Base-by-base conservation (phyloP, 2,888 invertebrate genomes). In the Orthosia incerta region DNA sequence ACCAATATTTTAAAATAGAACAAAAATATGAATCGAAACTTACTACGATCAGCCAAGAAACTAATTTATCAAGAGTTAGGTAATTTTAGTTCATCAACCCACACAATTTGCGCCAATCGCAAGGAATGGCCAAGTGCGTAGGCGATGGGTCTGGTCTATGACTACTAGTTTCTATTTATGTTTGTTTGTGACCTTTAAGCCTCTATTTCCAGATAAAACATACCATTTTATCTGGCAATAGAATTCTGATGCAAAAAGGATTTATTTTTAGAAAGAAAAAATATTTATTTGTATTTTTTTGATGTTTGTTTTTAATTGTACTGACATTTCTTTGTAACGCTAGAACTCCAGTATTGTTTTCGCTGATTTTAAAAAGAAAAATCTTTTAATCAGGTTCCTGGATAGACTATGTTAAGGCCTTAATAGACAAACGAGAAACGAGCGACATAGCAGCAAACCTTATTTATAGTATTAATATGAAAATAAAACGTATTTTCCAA, bases 31-130 rank as follows among this genome's bases (percentile, higher is more conserved):
- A 16, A 16, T 48, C 13, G 13, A 7, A 55, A 46, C 31, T 15
- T 31, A 71, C 18, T 71, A 16, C 53, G 18, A 15, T 72, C 11
- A 20, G 46, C 15, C 13, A 46, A 26, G 9, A 16, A 53, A 53
- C 9, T 71, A 11, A 46, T 46, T 12, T 48, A 18, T 39, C 39
- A 56, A n/a, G 75, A 76, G 31, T 76, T 39, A 55, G n/a, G 53
- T 31, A n/a, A 65, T 73, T 76, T 65, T 15, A 76, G 31, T 48
- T 59, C 2, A 15, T 0, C 20, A 16, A 18, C 68, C 74, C 13
- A 48, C 74, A 31, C 55, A 18, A 23, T 31, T 31, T 31, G 16
- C 5, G 18, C 31, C 18, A 50, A 67, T 57, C 20, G 11, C n/a
- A 50, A 76, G 46, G 46, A 26, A 59, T 57, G 26, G 11, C 46